Conservation (phyloP, 92 coral and sea anemone species). For the Meandrina meandrites region DNA sequence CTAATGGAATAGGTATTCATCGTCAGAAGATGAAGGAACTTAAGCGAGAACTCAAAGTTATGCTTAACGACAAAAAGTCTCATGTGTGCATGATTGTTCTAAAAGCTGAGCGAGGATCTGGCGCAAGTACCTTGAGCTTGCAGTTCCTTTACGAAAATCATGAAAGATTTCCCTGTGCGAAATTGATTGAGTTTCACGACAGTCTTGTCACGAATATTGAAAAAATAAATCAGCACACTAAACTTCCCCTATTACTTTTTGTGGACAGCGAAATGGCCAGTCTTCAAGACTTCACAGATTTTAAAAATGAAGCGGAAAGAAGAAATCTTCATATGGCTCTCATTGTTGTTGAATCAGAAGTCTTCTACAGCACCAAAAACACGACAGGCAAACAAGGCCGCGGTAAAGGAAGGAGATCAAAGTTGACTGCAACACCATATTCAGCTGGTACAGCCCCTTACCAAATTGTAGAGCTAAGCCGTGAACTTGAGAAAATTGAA, state of each 20-base stretch:
- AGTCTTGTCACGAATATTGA: constrained; percentile 28
- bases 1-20: constrained; percentile 18
- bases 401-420: too few species aligned
- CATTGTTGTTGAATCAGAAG: not conserved
- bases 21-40: constrained; percentile 34
- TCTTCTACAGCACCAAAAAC: too few species aligned
- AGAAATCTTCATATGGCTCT: constrained; percentile 17
- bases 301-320: constrained; percentile 36
- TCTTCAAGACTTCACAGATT: constrained; percentile 31
- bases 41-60: constrained; percentile 2
- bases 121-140: constrained; percentile 31
- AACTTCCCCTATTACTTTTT: constrained; percentile 32
- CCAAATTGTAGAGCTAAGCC: constrained; percentile 32
- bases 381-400: too few species aligned
- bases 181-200: constrained; percentile 18
- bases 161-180: constrained; percentile 32
- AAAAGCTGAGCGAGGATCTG: constrained; percentile 45
- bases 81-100: constrained; percentile 43
- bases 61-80: constrained; percentile 38
- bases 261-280: constrained; percentile 43
- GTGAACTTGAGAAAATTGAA: constrained; percentile 39
- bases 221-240: constrained; percentile 30
- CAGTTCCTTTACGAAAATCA: constrained; percentile 37
- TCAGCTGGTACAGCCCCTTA: constrained; percentile 5
- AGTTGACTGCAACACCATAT: too few species aligned